phyloP scores from a whole-genome alignment of 1,140 invertebrate genomes.

The Drosophila watanabei region DNA sequence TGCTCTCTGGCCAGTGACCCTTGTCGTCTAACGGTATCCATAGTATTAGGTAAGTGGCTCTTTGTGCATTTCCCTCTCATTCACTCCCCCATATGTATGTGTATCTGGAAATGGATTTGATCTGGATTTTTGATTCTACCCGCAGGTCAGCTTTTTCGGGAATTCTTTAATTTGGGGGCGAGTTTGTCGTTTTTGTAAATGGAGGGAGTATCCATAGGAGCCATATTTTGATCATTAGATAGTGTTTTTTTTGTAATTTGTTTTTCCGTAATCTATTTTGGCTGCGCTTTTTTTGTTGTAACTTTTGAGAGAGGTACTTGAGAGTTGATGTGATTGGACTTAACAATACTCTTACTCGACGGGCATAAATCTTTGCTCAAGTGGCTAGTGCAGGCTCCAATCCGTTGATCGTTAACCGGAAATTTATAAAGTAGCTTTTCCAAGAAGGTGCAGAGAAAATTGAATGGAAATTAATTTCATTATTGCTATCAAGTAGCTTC shows the following conservation, averaged over 20 bases:
- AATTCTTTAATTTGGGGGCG: constrained; percentile 16
- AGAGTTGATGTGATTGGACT: constrained; percentile 5
- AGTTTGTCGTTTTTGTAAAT: constrained; percentile 5
- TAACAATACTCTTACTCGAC: constrained; percentile 1
- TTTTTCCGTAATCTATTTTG: constrained; percentile 22
- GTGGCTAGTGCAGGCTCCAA: constrained; percentile 25
- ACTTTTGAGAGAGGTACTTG: constrained; percentile 1
- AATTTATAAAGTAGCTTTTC: not conserved
- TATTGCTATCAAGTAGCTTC: constrained; percentile 14
- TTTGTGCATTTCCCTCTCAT: constrained; percentile 17
- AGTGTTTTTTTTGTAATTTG: not conserved
- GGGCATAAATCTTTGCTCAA: constrained; percentile 28
- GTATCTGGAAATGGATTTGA: constrained; percentile 4
- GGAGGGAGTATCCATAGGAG: not conserved
- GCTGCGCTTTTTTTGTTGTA: constrained; percentile 22
- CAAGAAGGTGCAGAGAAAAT: not conserved
- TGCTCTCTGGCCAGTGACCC: constrained; percentile 70
- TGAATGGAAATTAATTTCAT: not conserved
- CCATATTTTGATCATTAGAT: constrained; percentile 8
- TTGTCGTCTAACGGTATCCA: constrained; percentile 74
- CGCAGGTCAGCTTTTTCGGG: constrained; percentile 26
- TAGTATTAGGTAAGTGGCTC: constrained; percentile 75
- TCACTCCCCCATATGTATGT: constrained; percentile 2
- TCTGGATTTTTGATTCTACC: constrained; percentile 33
- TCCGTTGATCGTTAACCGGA: not conserved